Percentiles rank a stretch among this genome's conserved stretches.
phyloP scores from a whole-genome alignment of 2,797 vertebrate genomes.

The Hippopotamyrus pictus region DNA sequence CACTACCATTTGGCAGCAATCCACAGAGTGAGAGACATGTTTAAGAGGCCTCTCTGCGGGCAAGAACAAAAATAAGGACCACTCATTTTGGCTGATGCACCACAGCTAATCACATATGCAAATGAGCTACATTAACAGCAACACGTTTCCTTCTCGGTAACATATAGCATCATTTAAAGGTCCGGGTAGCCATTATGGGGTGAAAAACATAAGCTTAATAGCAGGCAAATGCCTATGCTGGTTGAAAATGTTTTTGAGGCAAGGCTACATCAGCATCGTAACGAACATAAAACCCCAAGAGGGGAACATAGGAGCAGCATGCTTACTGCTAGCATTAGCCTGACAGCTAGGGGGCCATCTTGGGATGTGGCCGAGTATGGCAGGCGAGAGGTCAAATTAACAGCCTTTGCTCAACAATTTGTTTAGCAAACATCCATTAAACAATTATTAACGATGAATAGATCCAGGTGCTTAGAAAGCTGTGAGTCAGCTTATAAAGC shows the following conservation, averaged over 20 bases:
- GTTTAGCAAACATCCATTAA: constrained; percentile 51
- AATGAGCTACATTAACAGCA: constrained; percentile 26
- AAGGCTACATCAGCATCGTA: background rate
- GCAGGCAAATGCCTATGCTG: background rate
- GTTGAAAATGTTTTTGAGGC: background rate
- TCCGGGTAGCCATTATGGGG: background rate
- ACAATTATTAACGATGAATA: constrained; percentile 49
- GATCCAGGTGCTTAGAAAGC: constrained; percentile 27
- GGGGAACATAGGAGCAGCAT: background rate
- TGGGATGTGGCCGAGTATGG: background rate
- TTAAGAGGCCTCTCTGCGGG: constrained; percentile 41
- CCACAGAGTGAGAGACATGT: constrained; percentile 50
- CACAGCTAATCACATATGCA: constrained; percentile 34
- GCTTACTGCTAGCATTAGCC: background rate
- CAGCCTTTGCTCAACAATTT: constrained; percentile 39
- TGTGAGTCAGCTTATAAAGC: constrained; percentile 34
- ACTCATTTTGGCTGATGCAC: constrained; percentile 41
- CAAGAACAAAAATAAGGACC: constrained; percentile 34
- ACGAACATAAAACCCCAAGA: background rate
- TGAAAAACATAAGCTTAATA: background rate
- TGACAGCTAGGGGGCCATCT: background rate
- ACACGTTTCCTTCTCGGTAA: constrained; percentile 41
- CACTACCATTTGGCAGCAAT: constrained; percentile 47
- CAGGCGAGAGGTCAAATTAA: constrained; percentile 12
- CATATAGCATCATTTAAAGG: background rate